Percentiles rank a stretch among this genome's conserved stretches.
These are phyloP conservation scores for Pempheris klunzingeri DNA, from an alignment of 2,797 vertebrate species.

Conservation along the genomic window DNA sequence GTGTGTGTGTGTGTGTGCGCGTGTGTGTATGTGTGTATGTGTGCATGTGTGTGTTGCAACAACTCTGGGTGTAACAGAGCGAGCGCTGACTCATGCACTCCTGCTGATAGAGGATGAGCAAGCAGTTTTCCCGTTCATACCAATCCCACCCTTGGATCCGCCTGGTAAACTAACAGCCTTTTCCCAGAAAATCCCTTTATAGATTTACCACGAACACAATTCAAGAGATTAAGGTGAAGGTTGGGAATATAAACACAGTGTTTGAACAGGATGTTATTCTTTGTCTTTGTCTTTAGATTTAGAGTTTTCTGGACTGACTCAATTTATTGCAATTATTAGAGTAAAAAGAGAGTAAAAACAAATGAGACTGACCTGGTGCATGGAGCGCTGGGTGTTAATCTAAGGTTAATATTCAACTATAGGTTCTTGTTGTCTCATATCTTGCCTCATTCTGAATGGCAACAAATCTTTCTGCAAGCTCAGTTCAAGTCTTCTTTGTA, in stretches of 20 bases:
- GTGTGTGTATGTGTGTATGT: constrained; percentile 20
- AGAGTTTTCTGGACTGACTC: constrained; percentile 7
- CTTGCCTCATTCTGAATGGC: background rate
- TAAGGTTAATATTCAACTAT: constrained; percentile 15
- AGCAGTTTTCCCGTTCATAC: constrained; percentile 84
- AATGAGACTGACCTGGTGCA: constrained; percentile 7
- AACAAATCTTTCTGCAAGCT: constrained; percentile 25
- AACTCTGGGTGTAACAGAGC: constrained; percentile 77
- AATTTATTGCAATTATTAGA: constrained; percentile 2
- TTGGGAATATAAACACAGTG: constrained; percentile 4
- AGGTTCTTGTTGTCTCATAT: background rate
- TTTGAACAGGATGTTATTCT: constrained; percentile 22
- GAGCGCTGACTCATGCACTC: constrained; percentile 89
- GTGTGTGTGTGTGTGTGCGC: constrained; percentile 8
- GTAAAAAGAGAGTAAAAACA: constrained; percentile 6
- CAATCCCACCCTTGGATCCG: constrained; percentile 63
- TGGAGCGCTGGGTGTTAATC: background rate
- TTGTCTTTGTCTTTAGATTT: constrained; percentile 3
- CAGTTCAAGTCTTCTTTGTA: constrained; percentile 15
- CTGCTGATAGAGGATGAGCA: constrained; percentile 91
- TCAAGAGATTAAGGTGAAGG: constrained; percentile 6
- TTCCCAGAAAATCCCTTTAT: constrained; percentile 45
- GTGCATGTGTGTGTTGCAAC: constrained; percentile 75
- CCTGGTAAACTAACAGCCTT: constrained; percentile 49
- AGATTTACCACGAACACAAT: constrained; percentile 2